phyloP scores from a whole-genome alignment of 2,888 invertebrate genomes.

The Metalampra italica region DNA sequence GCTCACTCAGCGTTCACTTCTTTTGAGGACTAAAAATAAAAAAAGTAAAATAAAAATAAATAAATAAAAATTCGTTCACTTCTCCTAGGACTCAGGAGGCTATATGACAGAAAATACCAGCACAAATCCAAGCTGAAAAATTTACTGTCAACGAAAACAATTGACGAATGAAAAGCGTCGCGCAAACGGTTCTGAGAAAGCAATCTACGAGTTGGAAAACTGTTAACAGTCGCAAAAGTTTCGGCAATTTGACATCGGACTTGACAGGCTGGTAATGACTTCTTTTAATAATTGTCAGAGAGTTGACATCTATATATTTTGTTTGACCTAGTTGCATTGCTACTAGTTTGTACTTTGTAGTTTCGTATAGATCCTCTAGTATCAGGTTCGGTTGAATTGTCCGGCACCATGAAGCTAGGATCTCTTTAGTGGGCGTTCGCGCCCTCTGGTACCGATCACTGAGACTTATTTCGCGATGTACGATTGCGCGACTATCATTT shows the following conservation, averaged over 20 bases:
- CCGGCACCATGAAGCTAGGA: too few species aligned
- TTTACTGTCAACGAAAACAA: neutral
- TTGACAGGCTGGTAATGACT: neutral
- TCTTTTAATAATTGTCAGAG: neutral
- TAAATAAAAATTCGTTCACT: too few species aligned
- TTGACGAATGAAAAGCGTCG: neutral
- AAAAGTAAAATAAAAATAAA: too few species aligned
- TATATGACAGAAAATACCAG: neutral
- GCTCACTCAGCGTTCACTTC: too few species aligned
- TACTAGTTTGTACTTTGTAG: neutral
- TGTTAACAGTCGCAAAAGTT: conserved; percentile 20
- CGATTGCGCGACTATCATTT: too few species aligned
- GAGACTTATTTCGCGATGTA: too few species aligned
- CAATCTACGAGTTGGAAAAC: conserved; percentile 10
- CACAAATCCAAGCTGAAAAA: neutral
- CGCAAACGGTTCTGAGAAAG: neutral
- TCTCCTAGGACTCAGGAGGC: too few species aligned
- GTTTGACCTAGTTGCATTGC: neutral
- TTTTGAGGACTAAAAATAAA: too few species aligned
- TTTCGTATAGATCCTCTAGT: too few species aligned
- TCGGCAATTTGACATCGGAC: neutral
- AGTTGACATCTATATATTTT: neutral
- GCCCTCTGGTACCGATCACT: too few species aligned
- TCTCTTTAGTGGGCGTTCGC: too few species aligned
- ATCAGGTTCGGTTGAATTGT: too few species aligned